These are phyloP conservation scores for Steinernema hermaphroditum DNA, from an alignment of 2,888 invertebrate genomes.

Conservation along the genomic window DNA sequence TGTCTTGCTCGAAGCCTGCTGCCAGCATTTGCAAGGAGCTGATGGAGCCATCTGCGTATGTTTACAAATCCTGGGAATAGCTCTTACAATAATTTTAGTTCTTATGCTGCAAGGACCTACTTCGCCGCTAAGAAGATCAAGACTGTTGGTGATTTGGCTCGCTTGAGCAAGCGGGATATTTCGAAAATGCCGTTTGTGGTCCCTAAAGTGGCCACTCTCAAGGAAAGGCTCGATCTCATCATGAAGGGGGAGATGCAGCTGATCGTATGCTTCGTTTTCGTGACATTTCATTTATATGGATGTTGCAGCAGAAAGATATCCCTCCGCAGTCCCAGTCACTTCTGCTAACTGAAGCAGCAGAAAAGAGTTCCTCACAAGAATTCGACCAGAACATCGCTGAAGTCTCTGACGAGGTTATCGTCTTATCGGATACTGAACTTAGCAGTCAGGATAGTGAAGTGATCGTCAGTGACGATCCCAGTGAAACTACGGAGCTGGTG, in stretches of 20 bases:
- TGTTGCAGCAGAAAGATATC: background rate
- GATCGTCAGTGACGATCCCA: no score
- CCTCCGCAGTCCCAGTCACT: no score
- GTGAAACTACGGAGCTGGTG: no score
- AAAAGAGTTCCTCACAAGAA: no score
- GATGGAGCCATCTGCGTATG: background rate
- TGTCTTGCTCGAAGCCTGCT: background rate
- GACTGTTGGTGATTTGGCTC: constrained; percentile 17
- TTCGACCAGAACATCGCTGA: background rate
- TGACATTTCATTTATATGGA: background rate
- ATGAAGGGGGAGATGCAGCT: background rate
- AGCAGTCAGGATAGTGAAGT: background rate
- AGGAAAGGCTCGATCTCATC: background rate
- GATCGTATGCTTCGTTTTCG: no score
- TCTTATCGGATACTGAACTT: no score
- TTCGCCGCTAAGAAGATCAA: background rate
- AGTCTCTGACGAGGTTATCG: background rate
- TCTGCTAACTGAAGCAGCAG: no score
- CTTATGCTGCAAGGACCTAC: background rate
- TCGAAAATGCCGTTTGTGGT: background rate
- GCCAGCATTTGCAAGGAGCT: background rate
- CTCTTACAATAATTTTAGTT: background rate
- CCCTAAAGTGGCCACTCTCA: background rate
- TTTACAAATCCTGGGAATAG: background rate
- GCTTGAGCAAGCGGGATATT: constrained; percentile 1